Percentiles rank a stretch among this genome's conserved stretches.
These are phyloP conservation scores for Trimorus sp. DNA, from an alignment of 2,888 invertebrate genomes.

Conservation along the genomic window DNA sequence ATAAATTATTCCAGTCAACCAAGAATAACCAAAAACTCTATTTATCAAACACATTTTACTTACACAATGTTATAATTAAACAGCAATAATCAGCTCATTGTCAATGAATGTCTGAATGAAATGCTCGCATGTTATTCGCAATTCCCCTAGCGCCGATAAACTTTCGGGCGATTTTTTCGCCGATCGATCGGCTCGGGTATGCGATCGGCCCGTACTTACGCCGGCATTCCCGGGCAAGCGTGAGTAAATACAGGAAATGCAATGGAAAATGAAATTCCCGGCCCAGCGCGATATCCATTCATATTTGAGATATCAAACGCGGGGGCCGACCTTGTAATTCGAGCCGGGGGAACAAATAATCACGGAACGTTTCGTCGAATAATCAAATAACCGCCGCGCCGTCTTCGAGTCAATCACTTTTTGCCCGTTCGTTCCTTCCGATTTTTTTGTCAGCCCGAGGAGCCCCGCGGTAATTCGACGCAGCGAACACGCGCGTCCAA, in stretches of 20 bases:
- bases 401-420: conserved; percentile 30
- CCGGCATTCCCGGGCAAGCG: conserved; percentile 54
- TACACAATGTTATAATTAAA: too few relatives aligned
- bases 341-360: conserved; percentile 45
- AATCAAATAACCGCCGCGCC: conserved; percentile 35
- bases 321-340: conserved; percentile 43
- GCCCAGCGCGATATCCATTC: conserved; percentile 42
- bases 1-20: too few relatives aligned
- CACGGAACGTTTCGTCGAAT: conserved; percentile 41
- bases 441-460: not conserved
- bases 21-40: too few relatives aligned
- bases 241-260: conserved; percentile 62
- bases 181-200: conserved; percentile 47
- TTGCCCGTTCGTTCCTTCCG: conserved; percentile 1
- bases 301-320: conserved; percentile 51
- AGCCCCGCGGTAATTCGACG: conserved; percentile 18
- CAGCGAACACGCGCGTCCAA: conserved; percentile 70
- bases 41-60: too few relatives aligned
- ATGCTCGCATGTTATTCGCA: too few relatives aligned
- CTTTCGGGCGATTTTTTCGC: conserved; percentile 43
- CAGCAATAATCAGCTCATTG: too few relatives aligned
- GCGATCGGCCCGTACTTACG: conserved; percentile 42
- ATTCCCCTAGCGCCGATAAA: conserved; percentile 5
- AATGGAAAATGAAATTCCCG: conserved; percentile 70
- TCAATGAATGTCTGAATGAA: too few relatives aligned